Evolutionary conservation across 1,140 invertebrate genomes (phyloP).

Genomic region (Caerostris darwini): DNA sequence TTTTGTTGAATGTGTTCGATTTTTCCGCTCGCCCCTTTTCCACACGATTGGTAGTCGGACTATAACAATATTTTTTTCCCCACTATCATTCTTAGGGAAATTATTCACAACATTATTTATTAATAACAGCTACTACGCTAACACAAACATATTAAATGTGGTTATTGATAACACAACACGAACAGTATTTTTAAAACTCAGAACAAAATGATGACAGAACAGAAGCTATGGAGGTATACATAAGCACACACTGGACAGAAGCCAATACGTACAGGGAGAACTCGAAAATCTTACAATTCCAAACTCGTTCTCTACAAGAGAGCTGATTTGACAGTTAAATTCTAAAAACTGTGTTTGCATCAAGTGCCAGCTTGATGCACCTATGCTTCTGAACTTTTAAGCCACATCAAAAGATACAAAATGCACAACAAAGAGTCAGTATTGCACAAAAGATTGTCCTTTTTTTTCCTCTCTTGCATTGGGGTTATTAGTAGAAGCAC

Average conservation of each 20-base stretch:
- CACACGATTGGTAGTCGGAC: no score
- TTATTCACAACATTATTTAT: neutral
- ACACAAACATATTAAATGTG: neutral
- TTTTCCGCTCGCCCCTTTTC: no score
- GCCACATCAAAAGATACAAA: neutral
- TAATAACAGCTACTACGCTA: neutral
- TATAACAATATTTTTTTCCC: neutral
- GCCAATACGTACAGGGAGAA: neutral
- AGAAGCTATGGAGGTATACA: neutral
- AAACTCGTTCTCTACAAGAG: neutral
- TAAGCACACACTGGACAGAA: neutral
- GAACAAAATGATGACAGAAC: neutral
- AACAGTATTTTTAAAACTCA: neutral
- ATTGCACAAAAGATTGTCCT: conserved; percentile 60
- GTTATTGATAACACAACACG: neutral
- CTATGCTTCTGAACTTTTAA: neutral
- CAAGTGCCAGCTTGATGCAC: conserved; percentile 58
- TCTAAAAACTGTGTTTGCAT: neutral
- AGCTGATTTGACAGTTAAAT: neutral
- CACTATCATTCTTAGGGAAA: neutral
- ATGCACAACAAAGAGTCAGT: conserved; percentile 46
- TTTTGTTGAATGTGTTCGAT: no score
- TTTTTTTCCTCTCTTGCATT: neutral
- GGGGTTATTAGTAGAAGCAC: conserved; percentile 40
- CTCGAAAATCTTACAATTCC: neutral